Evolutionary conservation across 2,113 vertebrate genomes (phyloP).

Genomic region (Eulemur rufifrons): DNA sequence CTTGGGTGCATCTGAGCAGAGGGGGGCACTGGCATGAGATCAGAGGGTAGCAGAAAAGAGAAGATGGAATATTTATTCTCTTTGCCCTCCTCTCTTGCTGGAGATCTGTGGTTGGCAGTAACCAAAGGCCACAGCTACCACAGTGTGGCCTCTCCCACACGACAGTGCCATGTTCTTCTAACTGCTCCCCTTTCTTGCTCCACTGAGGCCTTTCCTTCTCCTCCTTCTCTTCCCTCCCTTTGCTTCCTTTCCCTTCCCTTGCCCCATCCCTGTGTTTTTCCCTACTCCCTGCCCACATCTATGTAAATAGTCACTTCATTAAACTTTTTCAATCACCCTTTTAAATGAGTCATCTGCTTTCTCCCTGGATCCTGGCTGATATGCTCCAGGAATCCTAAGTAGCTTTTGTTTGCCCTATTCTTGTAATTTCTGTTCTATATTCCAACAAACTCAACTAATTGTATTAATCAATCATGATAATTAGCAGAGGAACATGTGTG

Average conservation of each 20-base stretch:
- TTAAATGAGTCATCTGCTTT: background rate
- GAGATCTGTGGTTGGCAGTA: background rate
- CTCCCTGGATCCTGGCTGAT: background rate
- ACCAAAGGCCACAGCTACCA: too few relatives aligned
- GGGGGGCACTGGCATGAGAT: background rate
- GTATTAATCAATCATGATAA: background rate
- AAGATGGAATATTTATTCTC: background rate
- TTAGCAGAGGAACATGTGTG: background rate
- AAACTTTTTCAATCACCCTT: background rate
- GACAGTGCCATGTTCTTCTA: background rate
- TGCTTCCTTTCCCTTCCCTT: too few relatives aligned
- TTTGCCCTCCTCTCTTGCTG: background rate
- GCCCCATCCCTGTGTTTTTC: background rate
- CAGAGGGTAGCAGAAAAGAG: background rate
- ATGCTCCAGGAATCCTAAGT: background rate
- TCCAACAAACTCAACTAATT: background rate
- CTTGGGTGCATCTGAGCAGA: background rate
- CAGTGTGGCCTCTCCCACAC: background rate
- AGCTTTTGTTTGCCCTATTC: background rate
- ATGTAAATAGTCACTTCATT: background rate
- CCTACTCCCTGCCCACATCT: background rate
- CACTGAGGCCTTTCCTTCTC: background rate
- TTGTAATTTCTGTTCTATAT: background rate
- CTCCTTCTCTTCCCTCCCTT: background rate
- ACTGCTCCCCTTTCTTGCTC: background rate